phyloP scores from a whole-genome alignment of 2,888 invertebrate genomes.

The Gerris lacustris region DNA sequence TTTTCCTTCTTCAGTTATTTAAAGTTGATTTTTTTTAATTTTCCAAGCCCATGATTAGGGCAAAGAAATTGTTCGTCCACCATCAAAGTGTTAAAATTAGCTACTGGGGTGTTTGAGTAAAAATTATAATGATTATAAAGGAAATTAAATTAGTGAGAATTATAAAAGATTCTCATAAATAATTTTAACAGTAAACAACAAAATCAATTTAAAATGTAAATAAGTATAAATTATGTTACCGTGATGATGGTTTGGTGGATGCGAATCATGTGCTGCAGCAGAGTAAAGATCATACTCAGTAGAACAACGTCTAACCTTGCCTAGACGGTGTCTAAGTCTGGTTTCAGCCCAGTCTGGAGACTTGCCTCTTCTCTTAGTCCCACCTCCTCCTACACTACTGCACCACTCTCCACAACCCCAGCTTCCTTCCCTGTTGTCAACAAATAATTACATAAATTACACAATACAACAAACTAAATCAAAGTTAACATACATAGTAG shows the following conservation, averaged over 20 bases:
- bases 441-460: too few relatives aligned
- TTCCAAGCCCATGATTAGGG: too few relatives aligned
- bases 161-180: too few relatives aligned
- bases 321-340: constrained; percentile 40
- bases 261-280: neutral
- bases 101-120: too few relatives aligned
- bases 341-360: constrained; percentile 23
- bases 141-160: too few relatives aligned
- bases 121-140: too few relatives aligned
- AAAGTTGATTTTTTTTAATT: too few relatives aligned
- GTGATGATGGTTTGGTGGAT: neutral
- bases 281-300: constrained; percentile 36
- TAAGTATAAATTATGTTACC: neutral
- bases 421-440: constrained; percentile 21
- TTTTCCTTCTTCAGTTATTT: too few relatives aligned
- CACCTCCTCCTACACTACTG: constrained; percentile 19
- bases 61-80: too few relatives aligned
- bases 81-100: too few relatives aligned
- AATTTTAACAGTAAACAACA: too few relatives aligned
- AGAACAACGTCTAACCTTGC: constrained; percentile 48
- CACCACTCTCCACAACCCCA: constrained; percentile 18
- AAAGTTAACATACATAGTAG: neutral
- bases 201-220: neutral
- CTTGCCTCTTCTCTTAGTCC: constrained; percentile 27
- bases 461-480: neutral